Conservation (phyloP, 1,140 invertebrate species). For the Thaumatotibia leucotreta region DNA sequence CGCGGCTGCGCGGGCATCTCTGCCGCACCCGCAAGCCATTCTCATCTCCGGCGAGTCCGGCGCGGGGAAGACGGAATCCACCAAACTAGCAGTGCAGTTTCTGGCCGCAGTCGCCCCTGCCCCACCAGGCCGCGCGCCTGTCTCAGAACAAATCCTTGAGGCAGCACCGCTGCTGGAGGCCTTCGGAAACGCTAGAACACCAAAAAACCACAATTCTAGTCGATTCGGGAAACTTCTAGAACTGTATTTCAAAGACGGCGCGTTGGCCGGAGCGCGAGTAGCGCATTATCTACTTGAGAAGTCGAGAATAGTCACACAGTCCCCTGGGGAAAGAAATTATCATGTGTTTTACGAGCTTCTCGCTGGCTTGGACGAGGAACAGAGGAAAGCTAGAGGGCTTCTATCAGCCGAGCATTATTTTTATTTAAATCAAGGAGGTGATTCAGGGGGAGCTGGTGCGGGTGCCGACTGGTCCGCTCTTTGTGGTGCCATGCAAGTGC, state of each 20-base stretch:
- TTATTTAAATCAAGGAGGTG: constrained; percentile 97
- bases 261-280: constrained; percentile 95
- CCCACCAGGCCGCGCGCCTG: constrained; percentile 78
- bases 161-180: constrained; percentile 96
- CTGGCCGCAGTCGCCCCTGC: constrained; percentile 91
- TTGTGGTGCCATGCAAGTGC: constrained; percentile 95
- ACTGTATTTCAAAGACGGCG: constrained; percentile 96
- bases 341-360: constrained; percentile 99
- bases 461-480: constrained; percentile 94
- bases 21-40: constrained; percentile 83
- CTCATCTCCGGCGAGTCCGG: constrained; percentile 98
- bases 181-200: constrained; percentile 98
- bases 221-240: constrained; percentile 98
- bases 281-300: constrained; percentile 98
- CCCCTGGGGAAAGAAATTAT: constrained; percentile 96
- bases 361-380: constrained; percentile 89
- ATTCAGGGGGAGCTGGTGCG: constrained; percentile 89
- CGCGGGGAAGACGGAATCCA: constrained; percentile 97
- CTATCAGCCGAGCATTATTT: constrained; percentile 96
- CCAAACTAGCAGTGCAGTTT: constrained; percentile 97
- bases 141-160: constrained; percentile 98
- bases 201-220: constrained; percentile 96
- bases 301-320: constrained; percentile 97
- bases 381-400: constrained; percentile 93
- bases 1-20: constrained; percentile 90